phyloP scores from a whole-genome alignment of 2,888 invertebrate species.

The Molorchus minor region DNA sequence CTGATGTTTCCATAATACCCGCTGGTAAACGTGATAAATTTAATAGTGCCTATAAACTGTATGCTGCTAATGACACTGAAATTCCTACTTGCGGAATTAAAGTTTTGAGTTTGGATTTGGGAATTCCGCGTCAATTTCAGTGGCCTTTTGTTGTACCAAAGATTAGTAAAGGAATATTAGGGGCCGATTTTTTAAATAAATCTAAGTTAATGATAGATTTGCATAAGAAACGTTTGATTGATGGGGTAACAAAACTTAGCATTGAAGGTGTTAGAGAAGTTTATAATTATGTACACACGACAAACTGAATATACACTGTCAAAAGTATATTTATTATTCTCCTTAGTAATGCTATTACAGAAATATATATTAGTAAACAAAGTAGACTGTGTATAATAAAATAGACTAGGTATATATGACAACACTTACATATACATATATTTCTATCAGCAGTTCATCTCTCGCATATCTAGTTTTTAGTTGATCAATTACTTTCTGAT shows the following conservation, averaged over 20 bases:
- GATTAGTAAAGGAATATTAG: not conserved
- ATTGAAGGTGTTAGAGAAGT: too few relatives aligned
- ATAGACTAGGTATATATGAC: too few relatives aligned
- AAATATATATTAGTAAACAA: too few relatives aligned
- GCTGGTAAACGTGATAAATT: not conserved
- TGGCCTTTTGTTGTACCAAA: not conserved
- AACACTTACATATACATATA: too few relatives aligned
- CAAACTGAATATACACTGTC: too few relatives aligned
- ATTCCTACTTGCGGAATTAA: not conserved
- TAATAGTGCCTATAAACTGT: not conserved
- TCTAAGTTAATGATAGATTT: not conserved
- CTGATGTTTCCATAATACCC: not conserved
- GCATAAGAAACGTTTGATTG: not conserved
- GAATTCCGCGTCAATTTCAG: not conserved
- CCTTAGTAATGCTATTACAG: too few relatives aligned
- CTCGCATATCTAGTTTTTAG: conserved; percentile 22
- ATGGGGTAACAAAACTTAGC: not conserved
- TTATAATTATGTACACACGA: too few relatives aligned
- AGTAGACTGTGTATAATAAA: too few relatives aligned
- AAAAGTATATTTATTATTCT: too few relatives aligned
- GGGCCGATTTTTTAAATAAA: not conserved
- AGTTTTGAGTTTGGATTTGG: not conserved
- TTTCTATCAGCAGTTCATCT: conserved; percentile 22
- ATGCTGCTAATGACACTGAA: not conserved
- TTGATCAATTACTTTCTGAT: not conserved